These are phyloP conservation scores for Chymomyza amoena DNA, from an alignment of 2,888 invertebrate genomes.

Conservation along the genomic window DNA sequence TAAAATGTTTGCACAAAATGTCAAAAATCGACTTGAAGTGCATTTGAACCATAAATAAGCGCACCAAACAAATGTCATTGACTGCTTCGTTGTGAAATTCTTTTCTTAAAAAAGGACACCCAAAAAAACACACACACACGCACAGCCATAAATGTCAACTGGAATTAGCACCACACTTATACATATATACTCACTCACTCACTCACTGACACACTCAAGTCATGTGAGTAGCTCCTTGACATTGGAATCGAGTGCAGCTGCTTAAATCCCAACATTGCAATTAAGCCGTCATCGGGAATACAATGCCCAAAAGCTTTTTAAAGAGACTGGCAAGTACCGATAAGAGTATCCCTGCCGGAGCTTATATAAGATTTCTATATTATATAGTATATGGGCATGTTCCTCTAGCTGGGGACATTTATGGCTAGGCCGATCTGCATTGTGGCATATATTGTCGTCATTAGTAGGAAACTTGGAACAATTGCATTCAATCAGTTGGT, in stretches of 20 bases:
- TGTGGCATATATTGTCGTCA: background rate
- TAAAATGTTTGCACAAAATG: slow-evolving; percentile 59
- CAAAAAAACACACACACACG: slow-evolving; percentile 6
- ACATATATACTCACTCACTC: slow-evolving; percentile 23
- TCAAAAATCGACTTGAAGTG: slow-evolving; percentile 58
- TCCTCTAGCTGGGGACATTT: background rate
- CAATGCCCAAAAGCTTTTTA: background rate
- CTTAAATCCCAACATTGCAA: background rate
- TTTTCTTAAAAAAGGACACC: background rate
- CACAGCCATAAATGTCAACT: slow-evolving; percentile 30
- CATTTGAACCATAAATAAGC: slow-evolving; percentile 63
- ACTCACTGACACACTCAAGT: slow-evolving; percentile 14
- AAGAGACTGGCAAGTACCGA: background rate
- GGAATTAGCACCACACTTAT: slow-evolving; percentile 33
- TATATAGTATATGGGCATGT: background rate
- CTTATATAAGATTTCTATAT: background rate
- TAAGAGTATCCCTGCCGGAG: background rate
- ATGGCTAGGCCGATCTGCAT: background rate
- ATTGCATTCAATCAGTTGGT: background rate
- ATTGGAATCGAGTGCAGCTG: slow-evolving; percentile 6
- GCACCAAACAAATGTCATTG: slow-evolving; percentile 54
- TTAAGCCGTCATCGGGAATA: background rate
- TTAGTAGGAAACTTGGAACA: background rate
- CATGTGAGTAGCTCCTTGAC: slow-evolving; percentile 38
- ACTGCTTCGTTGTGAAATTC: slow-evolving; percentile 21